Percentiles rank a stretch among this genome's conserved stretches.
These are phyloP conservation scores for Stegostoma tigrinum DNA, from an alignment of 2,113 vertebrate genomes.

Conservation along the genomic window DNA sequence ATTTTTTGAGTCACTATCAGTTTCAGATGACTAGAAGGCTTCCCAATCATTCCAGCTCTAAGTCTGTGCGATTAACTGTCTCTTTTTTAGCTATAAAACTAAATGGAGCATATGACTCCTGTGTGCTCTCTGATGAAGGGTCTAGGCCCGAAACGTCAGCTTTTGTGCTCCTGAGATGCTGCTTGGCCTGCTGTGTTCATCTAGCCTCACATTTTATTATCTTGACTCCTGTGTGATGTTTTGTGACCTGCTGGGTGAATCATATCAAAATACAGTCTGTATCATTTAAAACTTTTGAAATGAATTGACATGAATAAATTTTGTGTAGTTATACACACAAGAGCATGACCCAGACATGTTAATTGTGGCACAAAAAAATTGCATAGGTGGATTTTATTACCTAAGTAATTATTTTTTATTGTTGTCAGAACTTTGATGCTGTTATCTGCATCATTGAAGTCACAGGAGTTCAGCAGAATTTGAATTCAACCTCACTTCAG, in stretches of 20 bases:
- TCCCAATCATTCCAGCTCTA: no score
- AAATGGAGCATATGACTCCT: not conserved
- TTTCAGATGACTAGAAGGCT: no score
- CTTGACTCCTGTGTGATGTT: no score
- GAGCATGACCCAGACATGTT: not conserved
- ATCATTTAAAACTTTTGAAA: not conserved
- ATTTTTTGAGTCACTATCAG: no score
- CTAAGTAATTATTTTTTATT: no score
- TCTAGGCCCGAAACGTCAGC: no score
- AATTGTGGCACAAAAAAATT: not conserved
- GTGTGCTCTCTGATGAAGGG: no score
- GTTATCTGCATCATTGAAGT: not conserved
- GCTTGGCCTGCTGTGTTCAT: no score
- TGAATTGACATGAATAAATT: not conserved
- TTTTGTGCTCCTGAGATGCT: no score
- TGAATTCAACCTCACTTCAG: no score
- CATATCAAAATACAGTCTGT: not conserved
- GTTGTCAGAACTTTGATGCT: not conserved
- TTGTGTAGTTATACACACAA: not conserved
- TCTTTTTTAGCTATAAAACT: not conserved
- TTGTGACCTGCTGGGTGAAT: not conserved
- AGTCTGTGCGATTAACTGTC: no score
- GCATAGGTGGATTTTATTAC: not conserved
- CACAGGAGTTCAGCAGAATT: not conserved
- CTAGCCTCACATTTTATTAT: no score